These are phyloP conservation scores for Platyrinchus mystaceus DNA, from an alignment of 2,797 vertebrate species.

Conservation along the genomic window DNA sequence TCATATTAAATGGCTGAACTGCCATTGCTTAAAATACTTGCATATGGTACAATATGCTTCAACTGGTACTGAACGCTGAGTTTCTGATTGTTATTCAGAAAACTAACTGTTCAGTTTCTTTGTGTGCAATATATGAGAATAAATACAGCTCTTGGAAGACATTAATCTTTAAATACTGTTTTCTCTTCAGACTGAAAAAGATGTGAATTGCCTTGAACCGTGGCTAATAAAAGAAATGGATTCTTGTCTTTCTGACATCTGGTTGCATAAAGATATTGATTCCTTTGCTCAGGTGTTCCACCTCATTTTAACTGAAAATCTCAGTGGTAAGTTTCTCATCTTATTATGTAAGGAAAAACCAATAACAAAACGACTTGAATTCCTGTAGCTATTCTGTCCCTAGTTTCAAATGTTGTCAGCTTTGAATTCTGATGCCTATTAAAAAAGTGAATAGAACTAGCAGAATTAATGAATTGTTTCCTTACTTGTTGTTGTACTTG, in stretches of 20 bases:
- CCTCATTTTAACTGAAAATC: slow-evolving; percentile 88
- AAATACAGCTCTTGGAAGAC: neutral
- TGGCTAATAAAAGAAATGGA: slow-evolving; percentile 94
- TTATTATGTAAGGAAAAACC: neutral
- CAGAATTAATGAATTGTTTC: neutral
- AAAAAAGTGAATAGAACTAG: neutral
- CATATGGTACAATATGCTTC: neutral
- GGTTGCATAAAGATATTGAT: slow-evolving; percentile 86
- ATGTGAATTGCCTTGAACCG: slow-evolving; percentile 80
- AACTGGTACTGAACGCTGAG: neutral
- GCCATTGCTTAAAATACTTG: neutral
- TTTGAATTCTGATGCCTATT: neutral
- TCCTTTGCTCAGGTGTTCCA: slow-evolving; percentile 90
- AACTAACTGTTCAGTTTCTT: neutral
- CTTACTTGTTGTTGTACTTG: neutral
- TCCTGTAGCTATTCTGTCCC: neutral
- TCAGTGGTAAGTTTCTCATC: slow-evolving; percentile 82
- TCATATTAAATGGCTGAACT: neutral
- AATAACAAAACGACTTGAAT: neutral
- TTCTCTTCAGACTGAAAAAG: slow-evolving; percentile 80
- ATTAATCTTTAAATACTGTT: neutral
- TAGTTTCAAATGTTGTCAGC: rapidly evolving
- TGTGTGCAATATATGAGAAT: neutral
- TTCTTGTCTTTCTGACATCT: slow-evolving; percentile 88
- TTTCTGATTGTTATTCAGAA: neutral